phyloP scores from a whole-genome alignment of 2,113 vertebrate genomes.

The Xenopus laevis region DNA sequence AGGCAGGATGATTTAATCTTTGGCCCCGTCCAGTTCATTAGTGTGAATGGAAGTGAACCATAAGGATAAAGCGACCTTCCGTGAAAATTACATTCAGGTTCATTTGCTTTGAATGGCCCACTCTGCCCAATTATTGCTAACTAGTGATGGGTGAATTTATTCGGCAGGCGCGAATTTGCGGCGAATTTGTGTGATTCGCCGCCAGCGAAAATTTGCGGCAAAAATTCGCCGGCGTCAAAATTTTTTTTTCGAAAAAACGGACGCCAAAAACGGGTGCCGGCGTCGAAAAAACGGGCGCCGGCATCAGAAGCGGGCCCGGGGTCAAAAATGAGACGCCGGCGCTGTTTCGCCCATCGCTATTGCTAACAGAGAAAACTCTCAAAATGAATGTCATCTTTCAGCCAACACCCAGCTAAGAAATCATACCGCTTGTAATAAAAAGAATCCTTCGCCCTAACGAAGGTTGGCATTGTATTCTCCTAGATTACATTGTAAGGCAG shows the following conservation, averaged over 20 bases:
- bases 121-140: conserved; percentile 18
- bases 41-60: conserved; percentile 18
- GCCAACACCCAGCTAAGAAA: conserved; percentile 32
- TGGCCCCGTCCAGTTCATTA: conserved; percentile 27
- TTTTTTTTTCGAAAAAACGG: too few relatives aligned
- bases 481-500: conserved; percentile 34
- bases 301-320: too few relatives aligned
- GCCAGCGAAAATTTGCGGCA: too few relatives aligned
- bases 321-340: too few relatives aligned
- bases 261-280: too few relatives aligned
- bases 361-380: conserved; percentile 5
- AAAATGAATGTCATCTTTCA: conserved; percentile 37
- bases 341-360: too few relatives aligned
- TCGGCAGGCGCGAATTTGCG: too few relatives aligned
- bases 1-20: conserved; percentile 35
- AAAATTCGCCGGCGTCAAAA: too few relatives aligned
- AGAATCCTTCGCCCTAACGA: conserved; percentile 47
- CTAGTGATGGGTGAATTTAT: too few relatives aligned
- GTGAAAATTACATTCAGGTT: conserved; percentile 1
- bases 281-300: too few relatives aligned
- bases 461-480: conserved; percentile 48
- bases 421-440: conserved; percentile 32
- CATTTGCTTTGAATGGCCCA: background rate
- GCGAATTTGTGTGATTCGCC: too few relatives aligned
- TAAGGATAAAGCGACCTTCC: conserved; percentile 17